Conservation (phyloP, 1,140 invertebrate genomes). For the Lepidotrigona ventralis region DNA sequence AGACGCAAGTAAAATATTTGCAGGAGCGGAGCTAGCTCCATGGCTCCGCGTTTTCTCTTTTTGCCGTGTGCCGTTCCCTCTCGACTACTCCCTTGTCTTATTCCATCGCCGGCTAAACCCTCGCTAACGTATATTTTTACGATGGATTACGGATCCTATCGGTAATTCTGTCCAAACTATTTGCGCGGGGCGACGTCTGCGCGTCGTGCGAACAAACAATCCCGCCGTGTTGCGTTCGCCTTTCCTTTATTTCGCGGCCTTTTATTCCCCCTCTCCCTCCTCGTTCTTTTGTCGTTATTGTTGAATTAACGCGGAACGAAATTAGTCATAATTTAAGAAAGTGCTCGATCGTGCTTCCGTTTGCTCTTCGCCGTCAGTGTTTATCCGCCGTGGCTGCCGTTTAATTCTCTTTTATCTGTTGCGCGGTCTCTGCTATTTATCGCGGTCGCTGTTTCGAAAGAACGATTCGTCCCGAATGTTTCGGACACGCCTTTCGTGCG, state of each 20-base stretch:
- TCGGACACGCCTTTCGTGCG: no score
- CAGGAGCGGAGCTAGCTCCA: constrained; percentile 24
- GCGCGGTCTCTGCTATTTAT: background rate
- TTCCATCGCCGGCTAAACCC: constrained; percentile 62
- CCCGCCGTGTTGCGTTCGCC: background rate
- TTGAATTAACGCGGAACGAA: background rate
- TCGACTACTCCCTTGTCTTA: constrained; percentile 34
- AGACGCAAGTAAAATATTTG: constrained; percentile 72
- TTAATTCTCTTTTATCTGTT: background rate
- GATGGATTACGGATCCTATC: constrained; percentile 67
- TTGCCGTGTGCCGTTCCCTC: background rate
- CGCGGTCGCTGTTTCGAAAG: background rate
- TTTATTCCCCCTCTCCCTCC: background rate
- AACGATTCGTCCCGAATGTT: no score
- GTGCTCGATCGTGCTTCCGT: background rate
- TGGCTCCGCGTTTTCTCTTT: constrained; percentile 19
- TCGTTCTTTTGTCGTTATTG: no score
- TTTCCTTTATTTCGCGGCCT: background rate
- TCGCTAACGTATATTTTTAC: constrained; percentile 69
- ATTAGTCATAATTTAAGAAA: background rate
- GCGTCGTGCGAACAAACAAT: constrained; percentile 44
- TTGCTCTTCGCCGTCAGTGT: background rate
- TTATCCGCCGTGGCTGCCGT: background rate
- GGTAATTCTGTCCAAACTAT: constrained; percentile 70
- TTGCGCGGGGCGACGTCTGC: constrained; percentile 49